phyloP scores from a whole-genome alignment of 2,113 vertebrate species.

The Phaethornis superciliosus region DNA sequence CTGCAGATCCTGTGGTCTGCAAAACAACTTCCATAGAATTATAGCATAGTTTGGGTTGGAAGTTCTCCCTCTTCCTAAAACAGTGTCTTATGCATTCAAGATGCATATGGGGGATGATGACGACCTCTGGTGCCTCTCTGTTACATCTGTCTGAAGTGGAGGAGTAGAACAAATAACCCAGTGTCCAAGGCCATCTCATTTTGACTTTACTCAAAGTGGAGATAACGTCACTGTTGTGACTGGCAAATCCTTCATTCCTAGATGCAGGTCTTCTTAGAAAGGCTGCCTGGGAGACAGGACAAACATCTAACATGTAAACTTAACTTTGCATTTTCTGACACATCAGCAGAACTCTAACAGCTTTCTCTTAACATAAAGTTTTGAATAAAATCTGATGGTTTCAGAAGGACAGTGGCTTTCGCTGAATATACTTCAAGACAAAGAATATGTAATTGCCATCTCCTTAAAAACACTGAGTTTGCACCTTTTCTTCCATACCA shows the following conservation, averaged over 20 bases:
- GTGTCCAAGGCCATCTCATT: not conserved
- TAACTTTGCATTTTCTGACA: not conserved
- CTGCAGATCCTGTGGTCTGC: not conserved
- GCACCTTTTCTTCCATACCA: not conserved
- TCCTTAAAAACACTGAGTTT: not conserved
- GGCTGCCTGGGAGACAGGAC: not conserved
- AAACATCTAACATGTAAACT: not conserved
- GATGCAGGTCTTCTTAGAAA: not conserved
- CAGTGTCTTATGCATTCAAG: too few species aligned
- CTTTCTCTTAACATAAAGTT: not conserved
- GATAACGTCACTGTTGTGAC: not conserved
- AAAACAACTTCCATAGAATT: not conserved
- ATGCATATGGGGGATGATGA: too few species aligned
- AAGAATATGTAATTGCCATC: not conserved
- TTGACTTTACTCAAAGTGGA: not conserved
- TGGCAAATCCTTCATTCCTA: not conserved
- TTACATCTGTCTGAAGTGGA: not conserved
- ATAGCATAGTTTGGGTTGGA: not conserved
- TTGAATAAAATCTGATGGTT: not conserved
- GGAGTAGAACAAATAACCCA: not conserved
- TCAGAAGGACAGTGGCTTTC: not conserved
- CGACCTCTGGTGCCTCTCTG: not conserved
- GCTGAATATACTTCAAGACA: not conserved
- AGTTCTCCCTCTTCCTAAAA: too few species aligned
- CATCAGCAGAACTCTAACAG: not conserved